Evolutionary conservation across 2,888 invertebrate genomes (phyloP), one percentile per base, ranked within the genome.

Genomic region (Herminia tarsipennalis): DNA sequence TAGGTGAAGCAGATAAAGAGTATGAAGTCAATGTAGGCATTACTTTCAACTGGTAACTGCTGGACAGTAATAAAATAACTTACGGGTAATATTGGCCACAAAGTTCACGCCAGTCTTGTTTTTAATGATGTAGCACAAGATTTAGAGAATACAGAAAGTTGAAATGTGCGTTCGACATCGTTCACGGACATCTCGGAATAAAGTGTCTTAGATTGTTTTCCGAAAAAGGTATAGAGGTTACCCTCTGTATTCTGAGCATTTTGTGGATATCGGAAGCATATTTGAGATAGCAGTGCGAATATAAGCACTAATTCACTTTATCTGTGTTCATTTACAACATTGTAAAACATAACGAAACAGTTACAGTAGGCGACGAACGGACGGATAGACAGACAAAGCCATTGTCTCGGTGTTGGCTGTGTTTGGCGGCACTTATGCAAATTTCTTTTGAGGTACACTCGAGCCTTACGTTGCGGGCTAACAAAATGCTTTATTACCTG

Each of bases 381-480:
- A 80, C 81, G 72, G 73, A 82, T 75, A 76, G 78, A 79, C 83
- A 79, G 83, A 88, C 89, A 89, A 90, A 88, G 89, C 78, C 86
- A 88, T 91, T 91, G 90, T 90, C 78, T 84, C 75, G 59, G 60
- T 56, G 65, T 68, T 69, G 73, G 67, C 78, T 76, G 78, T 75
- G 80, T 86, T 83, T 80, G 83, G 79, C 83, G 81, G 83, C 78
- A 80, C 80, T 85, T 89, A 89, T 89, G 90, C 82, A 83, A 88
- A 91, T 89, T 84, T 84, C 86, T 86, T 85, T 88, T 81, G 81
- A 88, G 77, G 78, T 72, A 74, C 76, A 73, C 73, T 71, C 66
- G 73, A 73, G 70, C 73, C 82, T 83, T 76, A 81, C 77, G 77
- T 81, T 76, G 70, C 73, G 62, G 76, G 73, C 61, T 65, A 74